phyloP scores from a whole-genome alignment of 2,888 invertebrate genomes.

The Agrilus mali region DNA sequence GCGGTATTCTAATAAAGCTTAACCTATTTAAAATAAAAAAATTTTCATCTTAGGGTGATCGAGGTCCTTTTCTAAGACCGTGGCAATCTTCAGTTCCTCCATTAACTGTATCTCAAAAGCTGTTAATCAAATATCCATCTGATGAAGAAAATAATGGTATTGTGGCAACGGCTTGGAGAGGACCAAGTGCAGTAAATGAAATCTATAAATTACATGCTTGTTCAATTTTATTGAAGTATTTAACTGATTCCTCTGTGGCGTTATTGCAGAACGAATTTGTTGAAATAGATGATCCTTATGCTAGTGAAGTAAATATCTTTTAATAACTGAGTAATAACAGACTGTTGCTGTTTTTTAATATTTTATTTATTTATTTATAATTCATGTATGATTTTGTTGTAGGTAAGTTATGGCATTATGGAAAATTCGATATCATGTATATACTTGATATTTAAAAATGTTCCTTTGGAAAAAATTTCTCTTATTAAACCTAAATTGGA shows the following conservation, averaged over 20 bases:
- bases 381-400: constrained; percentile 17
- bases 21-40: not conserved
- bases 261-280: constrained; percentile 75
- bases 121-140: constrained; percentile 59
- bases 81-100: constrained; percentile 66
- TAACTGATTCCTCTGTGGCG: constrained; percentile 77
- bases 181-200: constrained; percentile 51
- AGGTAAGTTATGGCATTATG: constrained; percentile 55
- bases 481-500: constrained; percentile 46
- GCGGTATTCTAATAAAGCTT: constrained; percentile 9
- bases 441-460: constrained; percentile 61
- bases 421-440: constrained; percentile 63
- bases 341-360: not conserved
- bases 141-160: constrained; percentile 74
- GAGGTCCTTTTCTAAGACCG: constrained; percentile 52
- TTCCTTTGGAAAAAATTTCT: constrained; percentile 54
- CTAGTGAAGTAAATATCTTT: constrained; percentile 51
- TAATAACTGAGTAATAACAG: constrained; percentile 1
- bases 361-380: not conserved
- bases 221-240: constrained; percentile 61
- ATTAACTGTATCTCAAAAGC: constrained; percentile 40
- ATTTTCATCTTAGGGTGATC: constrained; percentile 31
- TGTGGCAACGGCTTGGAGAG: constrained; percentile 67
- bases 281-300: constrained; percentile 67
- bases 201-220: constrained; percentile 49